A percentile compares a stretch with the other conserved stretches of the same genome.
phyloP scores from a whole-genome alignment of 1,140 invertebrate species.

The Pristionchus pacificus region DNA sequence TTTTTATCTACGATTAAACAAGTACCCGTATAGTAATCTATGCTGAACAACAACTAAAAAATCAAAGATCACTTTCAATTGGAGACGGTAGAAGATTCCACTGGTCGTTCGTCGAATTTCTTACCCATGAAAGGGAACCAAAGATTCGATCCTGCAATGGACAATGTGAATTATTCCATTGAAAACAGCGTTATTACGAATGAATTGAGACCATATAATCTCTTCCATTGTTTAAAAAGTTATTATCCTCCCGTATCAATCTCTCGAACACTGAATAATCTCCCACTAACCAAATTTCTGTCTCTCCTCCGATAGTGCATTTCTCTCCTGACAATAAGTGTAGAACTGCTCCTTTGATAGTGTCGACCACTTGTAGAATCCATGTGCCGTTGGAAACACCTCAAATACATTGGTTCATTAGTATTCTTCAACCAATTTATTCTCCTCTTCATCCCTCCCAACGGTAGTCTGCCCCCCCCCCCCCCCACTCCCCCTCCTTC shows the following conservation, averaged over 20 bases:
- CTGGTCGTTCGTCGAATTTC: not conserved
- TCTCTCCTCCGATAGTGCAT: conserved; percentile 19
- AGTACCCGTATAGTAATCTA: too few species aligned
- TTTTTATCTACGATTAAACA: too few species aligned
- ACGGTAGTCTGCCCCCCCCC: not conserved
- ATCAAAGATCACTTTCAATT: too few species aligned
- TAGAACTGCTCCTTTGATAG: conserved; percentile 28
- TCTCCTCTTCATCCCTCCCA: not conserved
- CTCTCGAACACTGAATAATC: too few species aligned
- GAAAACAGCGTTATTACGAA: too few species aligned
- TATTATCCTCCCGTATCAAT: too few species aligned
- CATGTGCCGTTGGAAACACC: not conserved
- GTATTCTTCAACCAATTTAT: not conserved
- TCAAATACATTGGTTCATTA: not conserved
- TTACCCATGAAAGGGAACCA: not conserved
- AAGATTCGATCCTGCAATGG: not conserved
- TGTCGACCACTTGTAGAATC: conserved; percentile 24
- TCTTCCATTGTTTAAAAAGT: too few species aligned
- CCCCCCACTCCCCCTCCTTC: not conserved
- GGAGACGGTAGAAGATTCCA: too few species aligned
- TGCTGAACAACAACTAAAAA: too few species aligned
- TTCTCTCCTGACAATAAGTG: conserved; percentile 18
- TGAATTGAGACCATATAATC: too few species aligned
- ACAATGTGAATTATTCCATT: too few species aligned
- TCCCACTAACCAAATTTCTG: conserved; percentile 29